These are phyloP conservation scores for Chrysina gloriosa DNA, from an alignment of 2,888 invertebrate genomes.

Conservation along the genomic window DNA sequence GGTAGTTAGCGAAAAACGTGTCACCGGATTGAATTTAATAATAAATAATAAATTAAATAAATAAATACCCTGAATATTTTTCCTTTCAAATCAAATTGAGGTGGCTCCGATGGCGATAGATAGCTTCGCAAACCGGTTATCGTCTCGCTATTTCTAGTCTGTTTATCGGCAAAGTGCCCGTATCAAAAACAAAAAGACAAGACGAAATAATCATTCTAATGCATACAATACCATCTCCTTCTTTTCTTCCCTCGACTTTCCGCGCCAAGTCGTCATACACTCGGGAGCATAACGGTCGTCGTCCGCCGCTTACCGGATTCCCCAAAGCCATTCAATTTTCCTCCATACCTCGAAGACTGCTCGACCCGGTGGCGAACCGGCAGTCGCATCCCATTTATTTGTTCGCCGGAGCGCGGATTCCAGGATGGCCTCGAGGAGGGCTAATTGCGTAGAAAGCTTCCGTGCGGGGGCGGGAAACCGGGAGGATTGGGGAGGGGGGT, in stretches of 20 bases:
- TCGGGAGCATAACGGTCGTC: neutral
- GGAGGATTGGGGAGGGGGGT: neutral
- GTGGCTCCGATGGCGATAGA: no score
- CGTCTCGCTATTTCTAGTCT: neutral
- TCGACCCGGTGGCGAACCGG: no score
- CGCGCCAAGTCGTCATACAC: neutral
- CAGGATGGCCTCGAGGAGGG: neutral
- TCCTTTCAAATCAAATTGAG: no score
- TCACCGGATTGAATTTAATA: no score
- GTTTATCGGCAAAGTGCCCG: neutral
- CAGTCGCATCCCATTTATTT: conserved; percentile 10
- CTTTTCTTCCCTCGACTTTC: neutral
- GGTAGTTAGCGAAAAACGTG: no score
- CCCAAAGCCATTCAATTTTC: conserved; percentile 12
- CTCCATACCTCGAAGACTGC: no score
- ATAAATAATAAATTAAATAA: no score
- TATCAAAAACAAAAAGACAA: no score
- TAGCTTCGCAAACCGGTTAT: no score
- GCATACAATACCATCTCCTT: conserved; percentile 11
- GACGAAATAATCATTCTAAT: conserved; percentile 18
- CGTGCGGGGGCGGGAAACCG: neutral
- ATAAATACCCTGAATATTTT: no score
- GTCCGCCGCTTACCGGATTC: neutral
- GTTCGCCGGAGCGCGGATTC: conserved; percentile 8
- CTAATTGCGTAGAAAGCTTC: conserved; percentile 28